phyloP scores from a whole-genome alignment of 2,113 vertebrate genomes.

The Malaclemys terrapin region DNA sequence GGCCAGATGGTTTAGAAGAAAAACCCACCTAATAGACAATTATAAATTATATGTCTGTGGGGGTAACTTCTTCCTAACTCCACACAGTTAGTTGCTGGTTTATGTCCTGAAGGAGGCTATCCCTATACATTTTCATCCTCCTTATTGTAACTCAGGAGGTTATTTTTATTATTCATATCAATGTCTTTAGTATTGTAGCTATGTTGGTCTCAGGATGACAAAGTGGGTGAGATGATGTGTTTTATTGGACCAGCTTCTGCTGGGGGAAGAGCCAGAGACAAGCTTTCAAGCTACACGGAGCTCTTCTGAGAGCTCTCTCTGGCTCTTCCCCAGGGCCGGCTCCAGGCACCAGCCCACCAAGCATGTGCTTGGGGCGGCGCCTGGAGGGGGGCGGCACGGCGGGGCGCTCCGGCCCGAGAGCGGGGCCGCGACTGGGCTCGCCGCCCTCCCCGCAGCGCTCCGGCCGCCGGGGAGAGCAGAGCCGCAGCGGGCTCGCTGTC shows the following conservation, averaged over 20 bases:
- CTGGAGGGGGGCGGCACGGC: no score
- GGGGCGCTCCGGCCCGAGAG: no score
- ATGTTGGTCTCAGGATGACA: not conserved
- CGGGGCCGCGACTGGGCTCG: no score
- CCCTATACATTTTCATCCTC: not conserved
- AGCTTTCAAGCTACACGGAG: no score
- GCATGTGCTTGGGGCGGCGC: no score
- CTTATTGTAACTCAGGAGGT: not conserved
- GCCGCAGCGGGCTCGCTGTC: no score
- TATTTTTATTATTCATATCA: conserved; percentile 29
- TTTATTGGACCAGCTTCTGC: not conserved
- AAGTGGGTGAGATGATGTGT: not conserved
- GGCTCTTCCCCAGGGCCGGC: no score
- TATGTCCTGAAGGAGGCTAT: not conserved
- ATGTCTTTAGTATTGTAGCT: not conserved
- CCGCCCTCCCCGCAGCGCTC: no score
- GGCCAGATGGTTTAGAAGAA: not conserved
- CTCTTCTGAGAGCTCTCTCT: not conserved
- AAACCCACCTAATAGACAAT: not conserved
- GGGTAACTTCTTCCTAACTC: not conserved
- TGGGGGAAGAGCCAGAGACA: not conserved
- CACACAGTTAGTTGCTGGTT: accelerated
- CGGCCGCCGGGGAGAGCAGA: no score
- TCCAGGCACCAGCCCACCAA: no score
- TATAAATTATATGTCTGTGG: not conserved